Evolutionary conservation across 1,140 invertebrate species (phyloP), one percentile per base, ranked within the genome.

Genomic region (Brachionus plicatilis): DNA sequence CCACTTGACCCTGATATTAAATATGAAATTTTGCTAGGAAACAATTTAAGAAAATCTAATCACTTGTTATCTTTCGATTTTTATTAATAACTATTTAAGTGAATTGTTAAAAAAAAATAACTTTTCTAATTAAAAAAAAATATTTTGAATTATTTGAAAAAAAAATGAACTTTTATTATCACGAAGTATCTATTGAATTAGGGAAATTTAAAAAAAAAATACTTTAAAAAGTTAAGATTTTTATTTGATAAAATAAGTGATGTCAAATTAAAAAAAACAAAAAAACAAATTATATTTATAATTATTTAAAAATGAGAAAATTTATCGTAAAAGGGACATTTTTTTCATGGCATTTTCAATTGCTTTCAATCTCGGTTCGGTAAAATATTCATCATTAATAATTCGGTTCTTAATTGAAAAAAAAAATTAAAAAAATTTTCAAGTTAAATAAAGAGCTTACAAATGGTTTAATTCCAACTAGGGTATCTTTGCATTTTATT

Each of bases 391-490:
- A 20, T 82, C 43, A 45, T 60, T 56, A 17, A 82, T 68, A 20
- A 11, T 45, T 27, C 33, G 17, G 14, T 82, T 82, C 79, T 82
- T 37, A 11, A 65, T 47, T n/a, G n/a, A n/a, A 5, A 29, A 7
- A 29, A 60, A 82, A 29, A 1, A 33, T 82, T 82, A 41, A 65
- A 29, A 11, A 60, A 41, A 33, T 65, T 53, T 17, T 7, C 33
- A 65, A 24, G 5, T 11, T 20, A 37, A 45, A 29, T 11, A 14
- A 47, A 43, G 43, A 43, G 12, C 50, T 82, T 65, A 82, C 79
- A 60, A 82, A 68, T 65, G 79, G 79, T n/a, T 82, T 82, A 17
- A 82, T 47, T 47, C 37, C 79, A n/a, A 82, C 79, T n/a, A 82
- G 33, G 20, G 53, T 82, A 24, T 47, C 79, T 65, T 82, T 60